A percentile compares a stretch with the other conserved stretches of the same genome.
These are phyloP conservation scores for Centropyge bicolor DNA, from an alignment of 2,797 vertebrate species.

Conservation along the genomic window DNA sequence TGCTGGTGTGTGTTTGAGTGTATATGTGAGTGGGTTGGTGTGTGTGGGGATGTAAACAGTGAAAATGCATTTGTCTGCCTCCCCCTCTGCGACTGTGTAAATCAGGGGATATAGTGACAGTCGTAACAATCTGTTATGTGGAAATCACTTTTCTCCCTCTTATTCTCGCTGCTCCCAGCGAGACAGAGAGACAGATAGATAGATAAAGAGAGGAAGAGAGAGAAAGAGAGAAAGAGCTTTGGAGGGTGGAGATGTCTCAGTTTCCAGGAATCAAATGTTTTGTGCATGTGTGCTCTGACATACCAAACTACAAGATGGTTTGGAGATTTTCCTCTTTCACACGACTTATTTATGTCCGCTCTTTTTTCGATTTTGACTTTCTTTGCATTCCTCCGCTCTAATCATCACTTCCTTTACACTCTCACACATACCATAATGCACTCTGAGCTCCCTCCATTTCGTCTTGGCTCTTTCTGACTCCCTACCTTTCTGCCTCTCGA, in stretches of 20 bases:
- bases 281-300: slow-evolving; percentile 47
- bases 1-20: slow-evolving; percentile 42
- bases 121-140: slow-evolving; percentile 77
- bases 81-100: slow-evolving; percentile 74
- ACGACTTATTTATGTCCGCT: slow-evolving; percentile 43
- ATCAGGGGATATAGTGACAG: slow-evolving; percentile 81
- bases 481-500: slow-evolving; percentile 38
- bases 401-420: slow-evolving; percentile 50
- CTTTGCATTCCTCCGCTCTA: slow-evolving; percentile 32
- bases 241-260: slow-evolving; percentile 49
- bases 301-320: slow-evolving; percentile 61
- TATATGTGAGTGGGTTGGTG: slow-evolving; percentile 24
- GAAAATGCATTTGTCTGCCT: slow-evolving; percentile 75
- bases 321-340: slow-evolving; percentile 51
- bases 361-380: slow-evolving; percentile 32
- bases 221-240: slow-evolving; percentile 47
- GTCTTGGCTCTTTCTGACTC: slow-evolving; percentile 31
- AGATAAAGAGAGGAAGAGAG: slow-evolving; percentile 8
- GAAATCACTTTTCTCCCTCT: slow-evolving; percentile 79
- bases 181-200: slow-evolving; percentile 45
- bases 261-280: slow-evolving; percentile 70
- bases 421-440: slow-evolving; percentile 40
- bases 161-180: slow-evolving; percentile 52
- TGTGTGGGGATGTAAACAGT: slow-evolving; percentile 73
- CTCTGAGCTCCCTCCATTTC: slow-evolving; percentile 39